Evolutionary conservation across 2,797 vertebrate species (phyloP).

Genomic region (Parauchenoglanis ngamensis): DNA sequence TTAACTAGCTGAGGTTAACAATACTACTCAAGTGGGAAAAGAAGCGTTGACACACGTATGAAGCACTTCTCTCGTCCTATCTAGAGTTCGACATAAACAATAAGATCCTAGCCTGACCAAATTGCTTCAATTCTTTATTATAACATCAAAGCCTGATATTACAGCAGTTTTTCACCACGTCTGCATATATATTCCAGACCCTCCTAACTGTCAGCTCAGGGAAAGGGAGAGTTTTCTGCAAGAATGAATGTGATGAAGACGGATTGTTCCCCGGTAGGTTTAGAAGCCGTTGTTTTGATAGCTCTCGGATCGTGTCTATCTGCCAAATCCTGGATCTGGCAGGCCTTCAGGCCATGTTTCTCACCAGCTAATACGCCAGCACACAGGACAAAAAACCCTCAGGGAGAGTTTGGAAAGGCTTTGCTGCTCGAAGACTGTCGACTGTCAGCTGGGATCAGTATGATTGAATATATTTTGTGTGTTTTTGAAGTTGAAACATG

Average conservation of each 20-base stretch:
- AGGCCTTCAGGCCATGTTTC: slow-evolving; percentile 21
- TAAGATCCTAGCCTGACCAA: neutral
- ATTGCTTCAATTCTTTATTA: neutral
- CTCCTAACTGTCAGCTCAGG: neutral
- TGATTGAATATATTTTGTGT: neutral
- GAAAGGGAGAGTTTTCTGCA: neutral
- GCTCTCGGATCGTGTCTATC: slow-evolving; percentile 22
- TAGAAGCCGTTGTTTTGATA: slow-evolving; percentile 27
- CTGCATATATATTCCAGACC: neutral
- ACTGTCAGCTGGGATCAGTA: neutral
- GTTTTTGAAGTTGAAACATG: neutral
- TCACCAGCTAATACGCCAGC: neutral
- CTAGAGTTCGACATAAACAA: neutral
- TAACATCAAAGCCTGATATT: neutral
- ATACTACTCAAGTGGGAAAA: neutral
- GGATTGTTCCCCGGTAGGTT: slow-evolving; percentile 15
- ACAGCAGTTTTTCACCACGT: neutral
- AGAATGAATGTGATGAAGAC: slow-evolving; percentile 17
- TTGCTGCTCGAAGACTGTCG: neutral
- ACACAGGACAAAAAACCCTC: neutral
- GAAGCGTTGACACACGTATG: neutral
- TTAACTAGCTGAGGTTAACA: neutral
- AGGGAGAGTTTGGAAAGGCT: neutral
- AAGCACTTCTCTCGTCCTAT: neutral
- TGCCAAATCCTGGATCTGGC: slow-evolving; percentile 16